Evolutionary conservation across 2,797 vertebrate species (phyloP), one percentile per base, ranked within the genome.

Genomic region (Peromyscus nudipes): DNA sequence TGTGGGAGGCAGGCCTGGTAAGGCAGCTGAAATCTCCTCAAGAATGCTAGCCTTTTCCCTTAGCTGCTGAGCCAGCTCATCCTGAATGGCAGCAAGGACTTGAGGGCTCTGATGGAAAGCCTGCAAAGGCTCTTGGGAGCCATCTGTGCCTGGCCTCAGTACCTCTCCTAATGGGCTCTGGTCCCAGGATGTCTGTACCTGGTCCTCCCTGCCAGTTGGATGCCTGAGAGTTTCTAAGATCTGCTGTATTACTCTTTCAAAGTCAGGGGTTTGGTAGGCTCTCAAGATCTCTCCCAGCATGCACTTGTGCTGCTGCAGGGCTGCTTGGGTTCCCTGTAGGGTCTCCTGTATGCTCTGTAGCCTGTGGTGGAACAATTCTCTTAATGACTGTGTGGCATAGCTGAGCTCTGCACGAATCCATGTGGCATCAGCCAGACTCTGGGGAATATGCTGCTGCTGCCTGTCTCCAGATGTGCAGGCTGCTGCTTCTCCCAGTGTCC

Each of bases 321-420:
- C 99, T 19, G 97, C 96, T 89, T 98, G 99, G 49, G 99, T 99
- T 57, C 99, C 99, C 77, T 98, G 96, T 84, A 99, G 99, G 90
- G 99, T 99, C 97, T 98, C 98, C 98, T 99, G 99, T 0, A 99
- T 98, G 49, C 98, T 98, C 98, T 98, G 99, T 86, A 99, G 98
- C 95, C 99, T 99, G 55, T 98, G 99, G 64, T 99, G 99, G 91
- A 99, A 99, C 25, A 98, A 99, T 67, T 99, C 98, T 95, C 99
- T 99, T 87, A 99, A 98, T 84, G 99, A 99, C 97, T 99, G 99
- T 95, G 99, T 96, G 0, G 99, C 99, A 95, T 99, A 99, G 29
- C 98, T 99, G 76, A 99, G 98, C 98, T 99, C 99, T 62, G 99
- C 99, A 97, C 99, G 99, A 89, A 99, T 97, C 91, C 99, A 98